phyloP scores from a whole-genome alignment of 2,113 vertebrate species.

The Peucedramus taeniatus region DNA sequence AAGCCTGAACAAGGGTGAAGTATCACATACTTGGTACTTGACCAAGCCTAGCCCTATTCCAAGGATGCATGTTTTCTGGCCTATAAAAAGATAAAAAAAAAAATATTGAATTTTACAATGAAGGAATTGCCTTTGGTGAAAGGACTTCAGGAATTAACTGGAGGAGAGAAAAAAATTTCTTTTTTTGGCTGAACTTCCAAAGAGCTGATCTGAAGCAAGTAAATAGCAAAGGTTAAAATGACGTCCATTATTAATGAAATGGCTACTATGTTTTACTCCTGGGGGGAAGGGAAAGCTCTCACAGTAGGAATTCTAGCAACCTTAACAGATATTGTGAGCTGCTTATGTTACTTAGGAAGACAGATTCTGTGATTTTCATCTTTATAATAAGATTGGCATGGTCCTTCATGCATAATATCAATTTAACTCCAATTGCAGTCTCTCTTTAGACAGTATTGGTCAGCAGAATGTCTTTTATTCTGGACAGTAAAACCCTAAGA shows the following conservation, averaged over 20 bases:
- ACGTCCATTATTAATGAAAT: background rate
- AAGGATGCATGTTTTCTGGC: background rate
- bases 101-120: background rate
- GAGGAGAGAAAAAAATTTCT: background rate
- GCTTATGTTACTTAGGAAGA: background rate
- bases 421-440: background rate
- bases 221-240: background rate
- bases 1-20: background rate
- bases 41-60: background rate
- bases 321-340: background rate
- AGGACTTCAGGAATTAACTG: background rate
- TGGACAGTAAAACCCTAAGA: background rate
- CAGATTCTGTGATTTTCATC: background rate
- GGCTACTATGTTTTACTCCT: background rate
- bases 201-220: background rate
- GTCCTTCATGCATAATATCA: background rate
- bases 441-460: background rate
- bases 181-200: background rate
- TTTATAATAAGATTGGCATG: background rate
- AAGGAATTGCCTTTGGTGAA: background rate
- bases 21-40: background rate
- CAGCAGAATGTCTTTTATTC: background rate
- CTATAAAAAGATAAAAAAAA: background rate
- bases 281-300: background rate
- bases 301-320: background rate